Conservation (phyloP, 2,888 invertebrate genomes). For the Cheilosia scutellata region DNA sequence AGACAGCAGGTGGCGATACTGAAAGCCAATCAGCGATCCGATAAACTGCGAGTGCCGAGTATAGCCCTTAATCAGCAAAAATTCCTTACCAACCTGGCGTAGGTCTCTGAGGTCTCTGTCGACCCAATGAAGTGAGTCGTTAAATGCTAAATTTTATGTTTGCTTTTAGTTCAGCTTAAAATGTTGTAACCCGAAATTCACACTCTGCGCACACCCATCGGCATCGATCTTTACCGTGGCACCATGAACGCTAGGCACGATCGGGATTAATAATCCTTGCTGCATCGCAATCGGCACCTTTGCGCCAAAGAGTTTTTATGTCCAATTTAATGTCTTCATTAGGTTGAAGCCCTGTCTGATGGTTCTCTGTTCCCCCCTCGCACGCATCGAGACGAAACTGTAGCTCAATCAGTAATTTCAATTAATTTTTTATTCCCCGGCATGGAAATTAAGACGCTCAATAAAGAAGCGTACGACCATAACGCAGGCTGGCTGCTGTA, state of each 20-base stretch:
- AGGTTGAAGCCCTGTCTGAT: constrained; percentile 53
- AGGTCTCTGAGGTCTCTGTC: constrained; percentile 13
- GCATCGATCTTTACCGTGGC: constrained; percentile 56
- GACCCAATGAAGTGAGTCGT: constrained; percentile 24
- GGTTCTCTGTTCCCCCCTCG: background rate
- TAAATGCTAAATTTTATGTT: constrained; percentile 70
- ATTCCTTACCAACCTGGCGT: background rate
- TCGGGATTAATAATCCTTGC: constrained; percentile 65
- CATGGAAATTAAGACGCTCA: constrained; percentile 66
- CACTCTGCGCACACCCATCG: constrained; percentile 36
- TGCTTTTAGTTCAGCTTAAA: constrained; percentile 67
- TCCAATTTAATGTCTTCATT: constrained; percentile 74
- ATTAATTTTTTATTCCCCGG: constrained; percentile 71
- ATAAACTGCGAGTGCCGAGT: constrained; percentile 2
- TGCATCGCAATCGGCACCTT: constrained; percentile 65
- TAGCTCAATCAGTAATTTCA: constrained; percentile 72
- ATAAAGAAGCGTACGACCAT: constrained; percentile 31
- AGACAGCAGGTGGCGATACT: constrained; percentile 46
- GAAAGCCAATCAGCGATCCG: constrained; percentile 28
- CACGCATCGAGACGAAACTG: background rate
- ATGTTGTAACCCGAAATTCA: constrained; percentile 61
- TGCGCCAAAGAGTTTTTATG: constrained; percentile 62
- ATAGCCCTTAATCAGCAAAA: constrained; percentile 46
- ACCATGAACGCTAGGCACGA: constrained; percentile 24
- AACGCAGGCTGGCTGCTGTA: background rate